These are phyloP conservation scores for Motacilla alba DNA, from an alignment of 2,113 vertebrate genomes.

Conservation along the genomic window DNA sequence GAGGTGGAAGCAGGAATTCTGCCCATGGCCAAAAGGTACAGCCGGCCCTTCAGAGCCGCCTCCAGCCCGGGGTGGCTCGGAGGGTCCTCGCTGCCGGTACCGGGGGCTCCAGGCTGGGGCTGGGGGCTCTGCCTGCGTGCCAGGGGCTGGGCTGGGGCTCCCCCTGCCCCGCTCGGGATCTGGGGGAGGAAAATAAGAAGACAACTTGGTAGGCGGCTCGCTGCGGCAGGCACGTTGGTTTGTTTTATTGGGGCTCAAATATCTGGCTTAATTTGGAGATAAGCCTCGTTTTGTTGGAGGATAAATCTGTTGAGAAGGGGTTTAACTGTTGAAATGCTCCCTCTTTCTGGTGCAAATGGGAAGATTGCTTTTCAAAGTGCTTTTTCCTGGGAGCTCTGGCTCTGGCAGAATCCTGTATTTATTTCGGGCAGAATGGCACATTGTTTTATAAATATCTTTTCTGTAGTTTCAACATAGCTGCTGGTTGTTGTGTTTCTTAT, in stretches of 20 bases:
- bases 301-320: constrained; percentile 40
- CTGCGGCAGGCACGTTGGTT: not conserved
- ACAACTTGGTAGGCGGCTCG: not conserved
- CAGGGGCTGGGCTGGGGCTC: not conserved
- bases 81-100: not conserved
- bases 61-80: not conserved
- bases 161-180: not conserved
- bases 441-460: constrained; percentile 58
- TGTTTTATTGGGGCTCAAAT: constrained; percentile 50
- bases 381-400: constrained; percentile 10
- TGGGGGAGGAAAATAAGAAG: not conserved
- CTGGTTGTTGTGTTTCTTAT: constrained; percentile 51
- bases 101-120: not conserved
- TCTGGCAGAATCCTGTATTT: constrained; percentile 22
- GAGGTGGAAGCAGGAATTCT: not conserved
- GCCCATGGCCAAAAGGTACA: not conserved
- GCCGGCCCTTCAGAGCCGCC: not conserved
- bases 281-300: constrained; percentile 34
- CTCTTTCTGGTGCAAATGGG: constrained; percentile 29
- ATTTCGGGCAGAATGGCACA: constrained; percentile 52
- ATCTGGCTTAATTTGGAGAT: constrained; percentile 48
- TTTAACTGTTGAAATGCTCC: constrained; percentile 53
- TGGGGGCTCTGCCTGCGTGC: not conserved
- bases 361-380: constrained; percentile 42
- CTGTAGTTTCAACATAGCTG: constrained; percentile 45